Percentiles rank a stretch among this genome's conserved stretches.
These are phyloP conservation scores for Colinus virginianus DNA, from an alignment of 2,113 vertebrate genomes.

Conservation along the genomic window DNA sequence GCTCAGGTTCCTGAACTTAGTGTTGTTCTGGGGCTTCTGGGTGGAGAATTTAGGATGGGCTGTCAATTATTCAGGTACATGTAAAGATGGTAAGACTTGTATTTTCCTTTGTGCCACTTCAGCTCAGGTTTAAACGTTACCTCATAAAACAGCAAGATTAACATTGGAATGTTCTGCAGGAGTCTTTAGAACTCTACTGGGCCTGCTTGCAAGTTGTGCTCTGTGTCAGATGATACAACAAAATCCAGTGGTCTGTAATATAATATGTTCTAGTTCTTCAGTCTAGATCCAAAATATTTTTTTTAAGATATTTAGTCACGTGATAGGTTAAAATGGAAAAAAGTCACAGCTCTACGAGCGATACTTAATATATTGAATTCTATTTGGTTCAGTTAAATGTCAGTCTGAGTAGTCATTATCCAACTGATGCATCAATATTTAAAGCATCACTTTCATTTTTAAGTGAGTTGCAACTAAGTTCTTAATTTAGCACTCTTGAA, in stretches of 20 bases:
- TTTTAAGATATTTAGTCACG: neutral
- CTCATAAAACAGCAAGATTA: neutral
- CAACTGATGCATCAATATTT: neutral
- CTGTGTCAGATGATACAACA: neutral
- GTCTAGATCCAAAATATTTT: neutral
- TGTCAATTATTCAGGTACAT: too few species aligned
- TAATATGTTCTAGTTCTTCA: neutral
- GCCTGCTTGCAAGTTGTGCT: neutral
- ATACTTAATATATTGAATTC: neutral
- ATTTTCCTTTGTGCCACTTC: neutral
- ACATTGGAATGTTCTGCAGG: neutral
- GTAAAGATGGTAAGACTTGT: too few species aligned
- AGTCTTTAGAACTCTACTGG: neutral
- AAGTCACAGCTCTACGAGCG: neutral
- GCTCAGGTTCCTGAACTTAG: neutral
- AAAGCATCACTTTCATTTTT: neutral
- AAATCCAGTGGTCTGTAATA: neutral
- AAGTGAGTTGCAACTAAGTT: neutral
- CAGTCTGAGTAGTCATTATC: neutral
- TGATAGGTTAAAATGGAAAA: neutral
- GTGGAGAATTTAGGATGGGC: neutral
- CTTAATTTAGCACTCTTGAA: neutral
- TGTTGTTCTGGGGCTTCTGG: neutral
- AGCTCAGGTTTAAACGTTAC: neutral
- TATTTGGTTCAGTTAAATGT: neutral